These are phyloP conservation scores for Halcyon chelicuti DNA, from an alignment of 2,797 vertebrate species.

Conservation along the genomic window DNA sequence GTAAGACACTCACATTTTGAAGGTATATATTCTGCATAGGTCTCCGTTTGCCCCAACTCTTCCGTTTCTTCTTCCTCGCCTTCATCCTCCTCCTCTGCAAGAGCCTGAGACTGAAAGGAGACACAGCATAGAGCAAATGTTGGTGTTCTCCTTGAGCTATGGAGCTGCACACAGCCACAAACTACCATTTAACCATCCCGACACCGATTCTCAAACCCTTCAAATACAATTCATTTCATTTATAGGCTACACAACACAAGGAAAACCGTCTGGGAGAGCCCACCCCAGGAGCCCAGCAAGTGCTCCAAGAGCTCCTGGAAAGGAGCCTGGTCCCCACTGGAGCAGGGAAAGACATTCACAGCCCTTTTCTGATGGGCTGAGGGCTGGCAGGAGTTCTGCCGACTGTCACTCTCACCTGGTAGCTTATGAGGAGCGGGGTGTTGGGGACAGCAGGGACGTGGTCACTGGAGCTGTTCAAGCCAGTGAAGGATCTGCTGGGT, in stretches of 20 bases:
- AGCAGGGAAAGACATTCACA: background rate
- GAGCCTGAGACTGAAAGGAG: constrained; percentile 73
- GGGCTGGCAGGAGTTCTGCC: background rate
- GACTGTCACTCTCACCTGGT: constrained; percentile 82
- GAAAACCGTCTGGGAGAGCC: background rate
- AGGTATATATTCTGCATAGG: constrained; percentile 94
- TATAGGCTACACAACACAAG: background rate
- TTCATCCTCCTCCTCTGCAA: constrained; percentile 92
- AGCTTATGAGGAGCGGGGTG: constrained; percentile 87
- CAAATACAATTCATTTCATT: background rate
- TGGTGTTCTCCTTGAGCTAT: fast-evolving
- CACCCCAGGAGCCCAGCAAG: background rate
- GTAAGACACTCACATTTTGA: constrained; percentile 89
- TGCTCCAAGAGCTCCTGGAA: background rate
- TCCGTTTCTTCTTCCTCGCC: constrained; percentile 92
- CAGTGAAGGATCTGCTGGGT: constrained; percentile 79
- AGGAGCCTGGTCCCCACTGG: fast-evolving
- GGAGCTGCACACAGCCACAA: background rate
- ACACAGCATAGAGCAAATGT: background rate
- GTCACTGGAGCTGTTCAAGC: constrained; percentile 87
- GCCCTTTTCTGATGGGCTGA: background rate
- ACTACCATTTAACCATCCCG: background rate
- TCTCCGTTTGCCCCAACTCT: constrained; percentile 94
- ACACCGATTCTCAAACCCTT: background rate
- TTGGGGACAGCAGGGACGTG: constrained; percentile 82